Evolutionary conservation across 1,140 invertebrate genomes (phyloP).

Genomic region (Doryteuthis pealeii): DNA sequence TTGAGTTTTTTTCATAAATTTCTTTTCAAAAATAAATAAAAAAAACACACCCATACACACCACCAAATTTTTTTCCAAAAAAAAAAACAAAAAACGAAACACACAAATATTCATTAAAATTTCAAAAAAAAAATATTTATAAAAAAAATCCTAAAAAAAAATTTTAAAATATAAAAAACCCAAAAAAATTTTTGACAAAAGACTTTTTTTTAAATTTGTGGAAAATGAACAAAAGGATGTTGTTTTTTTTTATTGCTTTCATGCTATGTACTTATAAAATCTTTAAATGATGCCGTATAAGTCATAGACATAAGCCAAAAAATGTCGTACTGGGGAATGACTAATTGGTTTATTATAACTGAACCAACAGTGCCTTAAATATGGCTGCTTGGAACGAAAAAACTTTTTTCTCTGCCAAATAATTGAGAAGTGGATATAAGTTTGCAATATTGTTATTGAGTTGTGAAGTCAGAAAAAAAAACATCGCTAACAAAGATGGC

Average conservation of each 20-base stretch:
- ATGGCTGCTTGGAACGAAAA: not conserved
- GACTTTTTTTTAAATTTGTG: not conserved
- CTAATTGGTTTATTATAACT: not conserved
- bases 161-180: not conserved
- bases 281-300: too few relatives aligned
- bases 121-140: not conserved
- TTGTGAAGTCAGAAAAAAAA: not conserved
- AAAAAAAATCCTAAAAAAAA: not conserved
- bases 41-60: too few relatives aligned
- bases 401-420: not conserved
- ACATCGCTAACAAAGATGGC: not conserved
- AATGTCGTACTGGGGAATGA: not conserved
- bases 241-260: not conserved
- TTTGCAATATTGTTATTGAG: not conserved
- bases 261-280: not conserved
- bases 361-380: slow-evolving; percentile 1
- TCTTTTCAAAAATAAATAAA: too few relatives aligned
- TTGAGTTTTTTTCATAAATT: too few relatives aligned
- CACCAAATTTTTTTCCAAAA: too few relatives aligned
- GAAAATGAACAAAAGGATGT: not conserved
- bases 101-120: too few relatives aligned
- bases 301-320: not conserved
- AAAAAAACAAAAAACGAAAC: too few relatives aligned
- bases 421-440: not conserved
- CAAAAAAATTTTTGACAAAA: not conserved